These are phyloP conservation scores for Dione juno DNA, from an alignment of 2,888 invertebrate species.

Conservation along the genomic window DNA sequence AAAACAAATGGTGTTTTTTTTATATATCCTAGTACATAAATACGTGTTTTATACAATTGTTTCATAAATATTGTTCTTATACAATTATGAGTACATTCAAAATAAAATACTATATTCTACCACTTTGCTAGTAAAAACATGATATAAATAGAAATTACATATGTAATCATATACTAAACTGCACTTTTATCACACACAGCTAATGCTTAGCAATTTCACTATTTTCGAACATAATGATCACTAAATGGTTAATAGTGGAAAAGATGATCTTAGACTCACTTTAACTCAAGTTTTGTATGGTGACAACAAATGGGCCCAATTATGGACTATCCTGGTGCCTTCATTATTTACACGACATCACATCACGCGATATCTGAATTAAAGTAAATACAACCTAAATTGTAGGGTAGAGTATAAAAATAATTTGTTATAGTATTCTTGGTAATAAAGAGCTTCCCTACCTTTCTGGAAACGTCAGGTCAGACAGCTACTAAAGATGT, in stretches of 20 bases:
- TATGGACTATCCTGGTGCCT: constrained; percentile 51
- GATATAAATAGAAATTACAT: not conserved
- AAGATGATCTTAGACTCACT: constrained; percentile 25
- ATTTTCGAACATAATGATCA: constrained; percentile 9
- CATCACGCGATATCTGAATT: constrained; percentile 62
- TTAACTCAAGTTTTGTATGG: constrained; percentile 30
- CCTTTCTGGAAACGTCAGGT: constrained; percentile 11
- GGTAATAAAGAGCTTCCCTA: constrained; percentile 5
- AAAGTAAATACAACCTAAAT: constrained; percentile 59
- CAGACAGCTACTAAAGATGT: not conserved
- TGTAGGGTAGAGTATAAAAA: constrained; percentile 46
- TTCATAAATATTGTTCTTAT: not conserved
- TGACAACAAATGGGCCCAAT: constrained; percentile 52
- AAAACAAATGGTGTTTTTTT: not conserved
- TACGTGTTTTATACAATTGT: too few relatives aligned
- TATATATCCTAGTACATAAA: not conserved
- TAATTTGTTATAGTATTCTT: constrained; percentile 36
- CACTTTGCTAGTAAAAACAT: not conserved
- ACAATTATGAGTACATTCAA: not conserved
- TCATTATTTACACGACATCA: constrained; percentile 48
- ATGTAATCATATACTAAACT: not conserved
- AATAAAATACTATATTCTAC: not conserved
- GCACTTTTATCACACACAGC: not conserved
- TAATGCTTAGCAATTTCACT: not conserved
- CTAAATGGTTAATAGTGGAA: constrained; percentile 11